Evolutionary conservation across 2,797 vertebrate species (phyloP).

Genomic region (Smutsia gigantea): DNA sequence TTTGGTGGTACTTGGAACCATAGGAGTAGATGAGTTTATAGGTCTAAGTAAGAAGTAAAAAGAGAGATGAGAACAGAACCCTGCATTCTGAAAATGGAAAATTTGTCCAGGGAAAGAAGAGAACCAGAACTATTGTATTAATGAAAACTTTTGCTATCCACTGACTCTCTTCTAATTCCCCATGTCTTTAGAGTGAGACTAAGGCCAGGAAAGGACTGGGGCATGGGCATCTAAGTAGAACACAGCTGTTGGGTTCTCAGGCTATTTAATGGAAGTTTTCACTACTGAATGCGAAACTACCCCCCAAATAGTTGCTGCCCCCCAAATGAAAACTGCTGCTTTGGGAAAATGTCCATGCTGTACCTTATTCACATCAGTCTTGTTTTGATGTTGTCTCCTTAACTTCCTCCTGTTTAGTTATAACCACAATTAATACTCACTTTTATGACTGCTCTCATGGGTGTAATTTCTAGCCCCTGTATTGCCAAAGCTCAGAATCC

Average conservation of each 20-base stretch:
- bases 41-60: constrained; percentile 9
- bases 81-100: neutral
- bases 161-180: neutral
- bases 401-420: neutral
- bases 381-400: neutral
- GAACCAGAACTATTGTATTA: neutral
- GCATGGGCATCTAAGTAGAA: neutral
- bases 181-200: neutral
- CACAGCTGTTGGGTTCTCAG: neutral
- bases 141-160: neutral
- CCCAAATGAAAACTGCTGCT: neutral
- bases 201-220: neutral
- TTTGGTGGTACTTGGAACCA: neutral
- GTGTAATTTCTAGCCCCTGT: neutral
- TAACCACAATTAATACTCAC: neutral
- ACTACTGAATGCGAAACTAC: neutral
- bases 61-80: neutral
- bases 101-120: neutral
- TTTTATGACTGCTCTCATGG: constrained; percentile 8
- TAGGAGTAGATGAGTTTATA: neutral
- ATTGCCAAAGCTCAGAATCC: neutral
- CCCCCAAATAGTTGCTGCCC: neutral
- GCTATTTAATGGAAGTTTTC: neutral
- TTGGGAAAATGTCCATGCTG: neutral
- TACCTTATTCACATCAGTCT: neutral